Evolutionary conservation across 2,797 vertebrate genomes (phyloP).

Genomic region (Danio kyathit): DNA sequence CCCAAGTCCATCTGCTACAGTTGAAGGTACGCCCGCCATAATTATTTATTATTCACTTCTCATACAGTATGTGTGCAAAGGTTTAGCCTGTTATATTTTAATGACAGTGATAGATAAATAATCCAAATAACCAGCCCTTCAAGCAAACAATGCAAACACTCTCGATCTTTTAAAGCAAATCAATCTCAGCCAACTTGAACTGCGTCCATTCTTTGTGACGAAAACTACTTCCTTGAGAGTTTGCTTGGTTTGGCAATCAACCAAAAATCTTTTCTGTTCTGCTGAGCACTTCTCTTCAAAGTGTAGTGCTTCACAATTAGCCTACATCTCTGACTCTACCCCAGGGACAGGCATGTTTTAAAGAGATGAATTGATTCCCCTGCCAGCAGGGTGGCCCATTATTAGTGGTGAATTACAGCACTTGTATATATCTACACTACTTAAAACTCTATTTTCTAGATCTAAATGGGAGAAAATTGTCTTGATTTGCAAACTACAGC

Average conservation of each 20-base stretch:
- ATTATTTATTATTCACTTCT: background rate
- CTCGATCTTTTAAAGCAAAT: background rate
- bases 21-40: constrained; percentile 24
- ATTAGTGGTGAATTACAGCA: constrained; percentile 25
- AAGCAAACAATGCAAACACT: background rate
- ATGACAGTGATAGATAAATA: background rate
- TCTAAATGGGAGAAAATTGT: constrained; percentile 13
- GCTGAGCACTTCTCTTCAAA: constrained; percentile 31
- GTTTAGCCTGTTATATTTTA: background rate
- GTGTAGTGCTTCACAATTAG: constrained; percentile 39
- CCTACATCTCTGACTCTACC: constrained; percentile 26
- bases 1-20: constrained; percentile 55
- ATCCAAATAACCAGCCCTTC: background rate
- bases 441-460: background rate
- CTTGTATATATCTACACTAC: background rate
- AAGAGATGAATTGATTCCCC: constrained; percentile 22
- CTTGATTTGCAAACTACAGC: constrained; percentile 18
- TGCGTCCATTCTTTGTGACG: constrained; percentile 3
- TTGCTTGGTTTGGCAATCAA: constrained; percentile 21
- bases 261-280: constrained; percentile 30
- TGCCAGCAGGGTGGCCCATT: constrained; percentile 8
- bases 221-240: constrained; percentile 26
- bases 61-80: background rate
- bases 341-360: constrained; percentile 33
- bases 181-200: constrained; percentile 8